phyloP scores from a whole-genome alignment of 2,888 invertebrate genomes.

The Lasius platythorax region DNA sequence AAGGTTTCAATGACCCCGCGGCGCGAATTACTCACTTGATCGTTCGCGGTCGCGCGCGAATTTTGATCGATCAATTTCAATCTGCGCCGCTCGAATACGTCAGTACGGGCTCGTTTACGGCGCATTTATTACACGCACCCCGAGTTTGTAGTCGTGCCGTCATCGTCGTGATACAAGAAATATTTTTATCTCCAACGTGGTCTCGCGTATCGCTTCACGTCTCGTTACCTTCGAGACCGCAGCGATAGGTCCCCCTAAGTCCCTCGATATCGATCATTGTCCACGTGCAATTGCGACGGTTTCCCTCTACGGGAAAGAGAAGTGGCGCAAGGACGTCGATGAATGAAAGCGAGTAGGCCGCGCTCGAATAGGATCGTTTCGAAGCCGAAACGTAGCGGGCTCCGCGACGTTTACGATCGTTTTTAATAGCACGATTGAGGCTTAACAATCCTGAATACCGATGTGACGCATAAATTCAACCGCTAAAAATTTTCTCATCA shows the following conservation, averaged over 20 bases:
- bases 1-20: conserved; percentile 76
- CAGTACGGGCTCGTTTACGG: conserved; percentile 44
- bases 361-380: conserved; percentile 35
- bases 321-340: conserved; percentile 71
- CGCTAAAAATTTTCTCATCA: neutral
- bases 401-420: conserved; percentile 13
- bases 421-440: conserved; percentile 10
- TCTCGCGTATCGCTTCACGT: conserved; percentile 38
- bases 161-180: conserved; percentile 12
- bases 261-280: conserved; percentile 63
- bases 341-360: conserved; percentile 68
- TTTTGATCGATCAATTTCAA: conserved; percentile 77
- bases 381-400: conserved; percentile 55
- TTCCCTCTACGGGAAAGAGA: conserved; percentile 56
- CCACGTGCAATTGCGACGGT: conserved; percentile 66
- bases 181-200: conserved; percentile 10
- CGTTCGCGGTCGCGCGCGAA: conserved; percentile 56
- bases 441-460: neutral
- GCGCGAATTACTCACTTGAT: conserved; percentile 74
- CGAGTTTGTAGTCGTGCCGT: neutral
- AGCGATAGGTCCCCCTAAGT: conserved; percentile 42
- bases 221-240: conserved; percentile 55
- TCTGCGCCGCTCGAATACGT: conserved; percentile 47
- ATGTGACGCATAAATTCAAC: conserved; percentile 3
- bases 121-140: neutral